A percentile compares a stretch with the other conserved stretches of the same genome.
Evolutionary conservation across 2,797 vertebrate genomes (phyloP).

Genomic region (Gephyroberyx darwinii): DNA sequence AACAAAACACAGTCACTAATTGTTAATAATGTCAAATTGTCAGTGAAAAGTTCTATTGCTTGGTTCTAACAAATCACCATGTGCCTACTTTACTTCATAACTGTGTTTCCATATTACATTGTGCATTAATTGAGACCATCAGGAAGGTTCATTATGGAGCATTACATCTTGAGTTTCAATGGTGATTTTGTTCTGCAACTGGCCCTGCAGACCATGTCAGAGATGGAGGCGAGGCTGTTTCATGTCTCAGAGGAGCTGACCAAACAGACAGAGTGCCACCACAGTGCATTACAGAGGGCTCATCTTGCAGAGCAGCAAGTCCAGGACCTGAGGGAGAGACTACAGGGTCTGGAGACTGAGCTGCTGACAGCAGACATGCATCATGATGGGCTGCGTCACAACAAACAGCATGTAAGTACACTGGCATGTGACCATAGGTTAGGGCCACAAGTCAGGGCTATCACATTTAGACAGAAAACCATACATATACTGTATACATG

Average conservation of each 20-base stretch:
- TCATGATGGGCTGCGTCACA: constrained; percentile 81
- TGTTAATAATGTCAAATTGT: too few relatives aligned
- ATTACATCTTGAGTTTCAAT: too few relatives aligned
- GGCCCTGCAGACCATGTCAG: constrained; percentile 57
- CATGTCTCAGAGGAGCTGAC: constrained; percentile 79
- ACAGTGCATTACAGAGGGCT: constrained; percentile 79
- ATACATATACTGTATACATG: background rate
- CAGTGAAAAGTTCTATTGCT: too few relatives aligned
- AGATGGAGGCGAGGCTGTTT: constrained; percentile 80
- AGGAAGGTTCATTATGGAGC: too few relatives aligned
- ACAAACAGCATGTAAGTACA: constrained; percentile 85
- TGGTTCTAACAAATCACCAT: too few relatives aligned
- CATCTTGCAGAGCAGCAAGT: constrained; percentile 82
- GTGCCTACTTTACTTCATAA: too few relatives aligned
- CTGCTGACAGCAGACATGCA: constrained; percentile 81
- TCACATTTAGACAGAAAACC: too few relatives aligned
- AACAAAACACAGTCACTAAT: too few relatives aligned
- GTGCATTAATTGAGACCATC: too few relatives aligned
- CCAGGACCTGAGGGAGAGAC: constrained; percentile 79
- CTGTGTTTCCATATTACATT: background rate
- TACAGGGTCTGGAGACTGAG: constrained; percentile 83
- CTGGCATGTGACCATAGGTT: background rate
- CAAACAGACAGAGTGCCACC: constrained; percentile 78
- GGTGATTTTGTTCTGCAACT: constrained; percentile 2
- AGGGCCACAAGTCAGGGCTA: background rate